phyloP scores from a whole-genome alignment of 2,113 vertebrate genomes.

The Pollachius pollachius region DNA sequence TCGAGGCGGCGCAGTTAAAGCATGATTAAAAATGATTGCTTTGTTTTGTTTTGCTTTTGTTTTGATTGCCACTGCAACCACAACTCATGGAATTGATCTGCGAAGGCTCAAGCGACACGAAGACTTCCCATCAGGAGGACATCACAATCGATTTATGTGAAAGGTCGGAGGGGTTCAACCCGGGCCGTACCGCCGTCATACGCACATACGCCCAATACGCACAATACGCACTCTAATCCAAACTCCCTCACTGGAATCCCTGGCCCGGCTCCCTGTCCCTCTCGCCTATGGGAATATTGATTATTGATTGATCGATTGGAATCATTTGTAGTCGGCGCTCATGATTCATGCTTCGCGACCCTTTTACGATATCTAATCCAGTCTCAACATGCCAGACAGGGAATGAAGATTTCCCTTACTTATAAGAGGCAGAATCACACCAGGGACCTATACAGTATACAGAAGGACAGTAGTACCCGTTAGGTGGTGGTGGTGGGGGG shows the following conservation, averaged over 20 bases:
- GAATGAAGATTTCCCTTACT: too few species aligned
- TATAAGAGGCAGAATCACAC: too few species aligned
- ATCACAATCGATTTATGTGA: conserved; percentile 31
- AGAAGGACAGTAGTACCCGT: too few species aligned
- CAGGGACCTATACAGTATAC: too few species aligned
- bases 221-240: conserved; percentile 15
- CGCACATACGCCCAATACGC: neutral
- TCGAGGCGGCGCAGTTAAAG: conserved; percentile 48
- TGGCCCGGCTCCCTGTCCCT: conserved; percentile 13
- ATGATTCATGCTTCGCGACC: too few species aligned
- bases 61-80: conserved; percentile 33
- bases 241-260: conserved; percentile 14
- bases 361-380: too few species aligned
- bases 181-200: conserved; percentile 12
- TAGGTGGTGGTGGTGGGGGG: too few species aligned
- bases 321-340: too few species aligned
- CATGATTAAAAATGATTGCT: neutral
- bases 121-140: conserved; percentile 13
- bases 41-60: neutral
- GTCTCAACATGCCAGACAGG: too few species aligned
- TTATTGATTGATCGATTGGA: too few species aligned
- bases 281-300: too few species aligned
- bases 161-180: conserved; percentile 23
- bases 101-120: conserved; percentile 24
- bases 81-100: conserved; percentile 58